Evolutionary conservation across 53 echinoderm and acorn worm species (phyloP), one percentile per base, ranked within the genome.

Genomic region (Actinopyga echinites): DNA sequence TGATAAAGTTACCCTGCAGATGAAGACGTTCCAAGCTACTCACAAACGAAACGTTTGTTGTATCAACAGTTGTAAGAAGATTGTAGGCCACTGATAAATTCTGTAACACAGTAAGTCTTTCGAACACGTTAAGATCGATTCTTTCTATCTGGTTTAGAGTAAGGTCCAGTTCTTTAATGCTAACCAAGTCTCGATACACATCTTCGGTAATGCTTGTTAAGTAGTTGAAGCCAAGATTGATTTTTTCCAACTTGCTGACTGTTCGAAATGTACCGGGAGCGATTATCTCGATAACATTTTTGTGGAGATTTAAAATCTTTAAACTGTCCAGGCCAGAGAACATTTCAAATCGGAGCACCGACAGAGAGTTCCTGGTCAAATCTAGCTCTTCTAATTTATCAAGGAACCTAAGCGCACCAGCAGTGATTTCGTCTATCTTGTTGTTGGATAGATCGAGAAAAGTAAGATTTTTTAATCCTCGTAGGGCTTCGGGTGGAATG

Each of bases 191-290:
- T 55, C 32, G 13, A 55, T 55, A 75, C 10, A 75, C 77, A 25
- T 75, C 77, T 19, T 29, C 54, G 54, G 54, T 20, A 11, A 75
- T 21, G 9, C 31, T 55, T 49, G 13, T 26, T 7, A 75, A 28
- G 33, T 75, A 75, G 31, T 75, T 55, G 52, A 75, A 75, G 11
- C 77, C 77, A 43, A 75, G 56, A 55, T 75, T 75, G 21, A 75
- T 29, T 12, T 55, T 30, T 75, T 56, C 34, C 56, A 75, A 56
- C 1, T 52, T 55, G 31, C 54, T 52, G 0, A 75, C 56, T 30
- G 77, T 55, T 19, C 77, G 49, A 55, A 75, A 75, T 30, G 77
- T 75, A 75, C 77, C 77, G 1, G 56, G 54, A 19, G 53, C 55
- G 31, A 75, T 55, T 32, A 75, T 11, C 12, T 75, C 77, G 10